These are phyloP conservation scores for Cyprinella venusta DNA, from an alignment of 2,797 vertebrate genomes.

Conservation along the genomic window DNA sequence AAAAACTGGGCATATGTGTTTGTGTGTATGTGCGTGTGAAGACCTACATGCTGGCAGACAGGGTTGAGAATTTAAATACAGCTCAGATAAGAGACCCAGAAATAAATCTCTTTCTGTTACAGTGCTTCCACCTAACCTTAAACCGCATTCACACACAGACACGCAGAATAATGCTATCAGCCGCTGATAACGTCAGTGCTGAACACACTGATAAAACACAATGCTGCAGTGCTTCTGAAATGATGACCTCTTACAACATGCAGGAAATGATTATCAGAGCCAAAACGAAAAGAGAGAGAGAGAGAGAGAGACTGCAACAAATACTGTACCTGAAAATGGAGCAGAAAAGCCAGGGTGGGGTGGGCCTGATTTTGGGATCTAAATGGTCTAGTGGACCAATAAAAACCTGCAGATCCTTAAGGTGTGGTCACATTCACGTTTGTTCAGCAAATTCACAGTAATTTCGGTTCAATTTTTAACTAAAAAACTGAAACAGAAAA, in stretches of 20 bases:
- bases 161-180: constrained; percentile 41
- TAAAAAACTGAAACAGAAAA: background rate
- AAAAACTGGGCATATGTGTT: constrained; percentile 3
- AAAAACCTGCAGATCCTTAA: background rate
- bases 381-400: background rate
- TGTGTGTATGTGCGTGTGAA: constrained; percentile 32
- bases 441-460: too few species aligned
- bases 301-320: constrained; percentile 13
- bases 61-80: constrained; percentile 20
- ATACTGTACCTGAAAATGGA: background rate
- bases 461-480: background rate
- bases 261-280: constrained; percentile 33
- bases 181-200: constrained; percentile 10
- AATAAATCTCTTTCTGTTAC: background rate
- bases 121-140: constrained; percentile 19
- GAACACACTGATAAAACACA: constrained; percentile 31
- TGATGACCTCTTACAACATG: constrained; percentile 29
- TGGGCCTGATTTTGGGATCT: background rate
- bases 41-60: background rate
- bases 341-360: background rate
- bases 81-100: constrained; percentile 24
- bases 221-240: constrained; percentile 28
- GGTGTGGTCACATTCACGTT: background rate
- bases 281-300: background rate
- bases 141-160: background rate